Evolutionary conservation across 2,113 vertebrate species (phyloP).

Genomic region (Oryctolagus cuniculus): DNA sequence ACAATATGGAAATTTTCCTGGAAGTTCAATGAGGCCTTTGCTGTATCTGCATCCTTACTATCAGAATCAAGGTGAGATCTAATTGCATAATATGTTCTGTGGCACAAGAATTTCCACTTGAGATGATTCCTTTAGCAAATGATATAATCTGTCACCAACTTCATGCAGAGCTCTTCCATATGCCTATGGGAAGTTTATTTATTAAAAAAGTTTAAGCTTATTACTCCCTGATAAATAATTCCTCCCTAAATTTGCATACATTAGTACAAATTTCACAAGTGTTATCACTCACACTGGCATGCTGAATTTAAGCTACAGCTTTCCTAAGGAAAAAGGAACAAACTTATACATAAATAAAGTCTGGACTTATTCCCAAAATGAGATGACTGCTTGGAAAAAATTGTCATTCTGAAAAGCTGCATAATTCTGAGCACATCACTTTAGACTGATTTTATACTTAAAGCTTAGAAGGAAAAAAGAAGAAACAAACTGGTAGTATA

Average conservation of each 20-base stretch:
- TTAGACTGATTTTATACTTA: not conserved
- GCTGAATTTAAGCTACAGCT: not conserved
- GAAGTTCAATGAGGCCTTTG: not conserved
- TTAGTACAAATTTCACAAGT: conserved; percentile 55
- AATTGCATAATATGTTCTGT: not conserved
- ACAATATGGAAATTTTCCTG: not conserved
- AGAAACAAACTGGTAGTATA: not conserved
- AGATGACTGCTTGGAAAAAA: not conserved
- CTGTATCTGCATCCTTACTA: not conserved
- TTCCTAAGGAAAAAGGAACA: conserved; percentile 25
- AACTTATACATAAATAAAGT: conserved; percentile 36
- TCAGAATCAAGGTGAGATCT: not conserved
- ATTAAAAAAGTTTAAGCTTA: conserved; percentile 55
- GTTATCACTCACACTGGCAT: conserved; percentile 48
- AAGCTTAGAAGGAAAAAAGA: not conserved
- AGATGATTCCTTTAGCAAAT: conserved; percentile 9
- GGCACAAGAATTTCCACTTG: not conserved
- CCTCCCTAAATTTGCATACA: conserved; percentile 61
- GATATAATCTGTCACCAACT: not conserved
- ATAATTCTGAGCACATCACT: not conserved
- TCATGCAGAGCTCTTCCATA: not conserved
- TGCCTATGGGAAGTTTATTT: conserved; percentile 28
- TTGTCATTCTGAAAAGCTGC: not conserved
- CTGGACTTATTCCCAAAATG: not conserved
- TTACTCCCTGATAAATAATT: conserved; percentile 64